Evolutionary conservation across 2,797 vertebrate species (phyloP).

Genomic region (Myiotriccus ornatus): DNA sequence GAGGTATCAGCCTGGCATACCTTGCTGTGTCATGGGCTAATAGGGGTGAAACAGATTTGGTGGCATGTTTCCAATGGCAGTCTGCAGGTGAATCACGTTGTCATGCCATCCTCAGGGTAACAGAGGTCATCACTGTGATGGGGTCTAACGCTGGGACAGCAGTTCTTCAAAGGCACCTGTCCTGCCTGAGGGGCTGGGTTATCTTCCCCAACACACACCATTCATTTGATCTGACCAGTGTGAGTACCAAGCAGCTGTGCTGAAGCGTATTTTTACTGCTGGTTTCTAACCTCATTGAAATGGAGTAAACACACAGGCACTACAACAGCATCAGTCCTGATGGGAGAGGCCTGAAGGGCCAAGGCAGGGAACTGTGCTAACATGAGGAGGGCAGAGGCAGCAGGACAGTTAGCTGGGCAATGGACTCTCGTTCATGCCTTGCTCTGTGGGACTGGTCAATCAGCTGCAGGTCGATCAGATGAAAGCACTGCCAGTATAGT

Average conservation of each 20-base stretch:
- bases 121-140: background rate
- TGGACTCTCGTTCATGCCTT: background rate
- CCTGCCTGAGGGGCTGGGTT: background rate
- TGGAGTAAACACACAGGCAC: background rate
- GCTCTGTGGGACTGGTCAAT: background rate
- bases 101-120: background rate
- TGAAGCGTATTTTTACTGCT: background rate
- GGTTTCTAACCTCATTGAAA: background rate
- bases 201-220: rapidly evolving
- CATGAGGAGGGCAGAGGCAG: background rate
- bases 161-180: background rate
- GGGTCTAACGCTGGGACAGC: background rate
- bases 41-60: no score
- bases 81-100: background rate
- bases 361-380: background rate
- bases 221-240: background rate
- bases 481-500: background rate
- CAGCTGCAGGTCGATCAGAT: background rate
- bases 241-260: background rate
- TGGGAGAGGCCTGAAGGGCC: background rate
- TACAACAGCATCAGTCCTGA: background rate
- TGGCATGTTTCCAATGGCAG: background rate
- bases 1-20: background rate
- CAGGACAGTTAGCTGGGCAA: background rate
- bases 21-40: background rate